A percentile compares a stretch with the other conserved stretches of the same genome.
Conservation (phyloP, 53 echinoderm and acorn worm species). For the Paelopatides confundens region DNA sequence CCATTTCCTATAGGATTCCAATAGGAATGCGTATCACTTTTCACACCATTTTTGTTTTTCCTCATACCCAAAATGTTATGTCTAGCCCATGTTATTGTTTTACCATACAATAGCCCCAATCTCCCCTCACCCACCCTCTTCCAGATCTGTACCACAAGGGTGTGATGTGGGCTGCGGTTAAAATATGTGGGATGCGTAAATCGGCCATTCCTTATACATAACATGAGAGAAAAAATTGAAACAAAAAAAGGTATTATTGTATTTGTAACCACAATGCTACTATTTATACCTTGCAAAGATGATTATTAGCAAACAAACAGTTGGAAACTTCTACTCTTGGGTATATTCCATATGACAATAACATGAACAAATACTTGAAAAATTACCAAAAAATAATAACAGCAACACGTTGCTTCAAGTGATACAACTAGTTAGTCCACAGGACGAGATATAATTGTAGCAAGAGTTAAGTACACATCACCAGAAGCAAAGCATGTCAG, state of each 20-base stretch:
- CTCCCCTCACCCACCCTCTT: no score
- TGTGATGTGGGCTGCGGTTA: no score
- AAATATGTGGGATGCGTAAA: no score
- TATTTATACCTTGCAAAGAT: conserved; percentile 42
- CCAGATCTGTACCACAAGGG: no score
- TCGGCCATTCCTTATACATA: no score
- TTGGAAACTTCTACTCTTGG: not conserved
- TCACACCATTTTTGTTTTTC: no score
- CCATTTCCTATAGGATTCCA: no score
- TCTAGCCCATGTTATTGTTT: no score
- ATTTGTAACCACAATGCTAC: conserved; percentile 35
- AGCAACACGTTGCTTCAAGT: not conserved
- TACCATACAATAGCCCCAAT: no score
- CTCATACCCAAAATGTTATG: no score
- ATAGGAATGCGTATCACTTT: no score
- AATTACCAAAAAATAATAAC: not conserved
- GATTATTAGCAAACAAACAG: conserved; percentile 18
- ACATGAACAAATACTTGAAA: conserved; percentile 3
- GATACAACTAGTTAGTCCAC: no score
- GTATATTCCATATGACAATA: not conserved
- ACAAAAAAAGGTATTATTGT: not conserved
- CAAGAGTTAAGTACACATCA: not conserved
- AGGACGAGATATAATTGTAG: not conserved
- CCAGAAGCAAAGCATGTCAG: not conserved
- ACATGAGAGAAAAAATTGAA: not conserved